These are phyloP conservation scores for Heterodera schachtii DNA, from an alignment of 1,140 invertebrate species.

Conservation along the genomic window DNA sequence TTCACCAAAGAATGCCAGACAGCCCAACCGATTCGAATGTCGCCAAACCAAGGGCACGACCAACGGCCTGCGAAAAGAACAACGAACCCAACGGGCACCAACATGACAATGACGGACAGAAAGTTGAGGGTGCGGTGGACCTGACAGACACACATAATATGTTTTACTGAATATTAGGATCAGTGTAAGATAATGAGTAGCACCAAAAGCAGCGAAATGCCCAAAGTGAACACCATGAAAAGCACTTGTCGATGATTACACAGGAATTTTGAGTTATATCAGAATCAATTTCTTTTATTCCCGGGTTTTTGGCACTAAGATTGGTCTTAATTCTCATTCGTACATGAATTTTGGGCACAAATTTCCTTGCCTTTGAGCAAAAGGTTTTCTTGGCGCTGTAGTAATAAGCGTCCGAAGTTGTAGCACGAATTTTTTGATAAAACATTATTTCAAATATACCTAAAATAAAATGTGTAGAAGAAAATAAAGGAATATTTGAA, in stretches of 20 bases:
- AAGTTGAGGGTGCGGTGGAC: slow-evolving; percentile 47
- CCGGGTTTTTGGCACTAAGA: too few species aligned
- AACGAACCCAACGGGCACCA: slow-evolving; percentile 32
- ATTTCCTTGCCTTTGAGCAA: slow-evolving; percentile 26
- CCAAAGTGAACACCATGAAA: background rate
- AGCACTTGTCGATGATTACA: slow-evolving; percentile 17
- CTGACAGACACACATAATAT: too few species aligned
- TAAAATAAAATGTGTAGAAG: too few species aligned
- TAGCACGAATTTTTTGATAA: too few species aligned
- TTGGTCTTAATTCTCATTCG: too few species aligned
- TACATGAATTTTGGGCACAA: too few species aligned
- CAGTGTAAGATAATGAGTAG: slow-evolving; percentile 1
- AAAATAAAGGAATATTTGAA: too few species aligned
- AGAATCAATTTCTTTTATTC: too few species aligned
- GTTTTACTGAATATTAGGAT: too few species aligned
- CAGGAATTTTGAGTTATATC: too few species aligned
- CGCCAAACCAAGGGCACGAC: slow-evolving; percentile 46
- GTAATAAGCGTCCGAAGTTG: slow-evolving; percentile 42
- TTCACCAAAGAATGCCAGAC: slow-evolving; percentile 27
- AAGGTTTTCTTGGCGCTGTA: slow-evolving; percentile 38
- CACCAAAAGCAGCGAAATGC: background rate
- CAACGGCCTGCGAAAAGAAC: slow-evolving; percentile 35
- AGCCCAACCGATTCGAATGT: background rate
- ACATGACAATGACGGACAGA: slow-evolving; percentile 40
- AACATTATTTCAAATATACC: too few species aligned